These are phyloP conservation scores for Calameuta filiformis DNA, from an alignment of 2,888 invertebrate genomes.

Conservation along the genomic window DNA sequence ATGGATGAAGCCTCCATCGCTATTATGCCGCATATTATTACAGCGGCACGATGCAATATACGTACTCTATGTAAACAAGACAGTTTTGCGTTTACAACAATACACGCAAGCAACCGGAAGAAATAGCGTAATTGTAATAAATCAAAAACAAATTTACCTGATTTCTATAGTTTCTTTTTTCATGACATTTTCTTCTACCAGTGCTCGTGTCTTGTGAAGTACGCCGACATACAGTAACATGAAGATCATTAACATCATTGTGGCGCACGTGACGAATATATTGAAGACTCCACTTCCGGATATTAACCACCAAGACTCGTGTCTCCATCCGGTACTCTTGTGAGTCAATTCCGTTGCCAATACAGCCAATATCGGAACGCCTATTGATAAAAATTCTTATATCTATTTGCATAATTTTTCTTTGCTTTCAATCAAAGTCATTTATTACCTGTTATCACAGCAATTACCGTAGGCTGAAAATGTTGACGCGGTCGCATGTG, in stretches of 20 bases:
- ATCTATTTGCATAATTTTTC: not conserved
- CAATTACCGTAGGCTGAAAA: constrained; percentile 74
- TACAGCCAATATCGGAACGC: constrained; percentile 76
- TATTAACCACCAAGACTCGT: constrained; percentile 76
- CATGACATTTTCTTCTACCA: constrained; percentile 55
- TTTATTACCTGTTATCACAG: constrained; percentile 73
- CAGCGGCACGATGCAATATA: constrained; percentile 72
- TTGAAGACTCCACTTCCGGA: constrained; percentile 71
- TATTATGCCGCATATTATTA: constrained; percentile 71
- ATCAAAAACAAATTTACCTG: constrained; percentile 45
- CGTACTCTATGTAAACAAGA: constrained; percentile 68
- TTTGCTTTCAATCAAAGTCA: no score
- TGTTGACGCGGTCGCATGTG: constrained; percentile 69
- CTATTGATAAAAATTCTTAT: constrained; percentile 53
- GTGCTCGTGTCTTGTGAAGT: constrained; percentile 62
- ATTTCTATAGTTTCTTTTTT: constrained; percentile 59
- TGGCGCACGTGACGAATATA: constrained; percentile 76
- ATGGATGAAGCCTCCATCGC: constrained; percentile 73
- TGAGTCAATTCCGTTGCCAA: constrained; percentile 77
- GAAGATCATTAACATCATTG: constrained; percentile 76
- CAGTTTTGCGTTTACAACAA: not conserved
- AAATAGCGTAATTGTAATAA: not conserved
- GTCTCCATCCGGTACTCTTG: constrained; percentile 70
- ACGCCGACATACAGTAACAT: constrained; percentile 77
- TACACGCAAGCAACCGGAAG: not conserved